These are phyloP conservation scores for Pachydiplax longipennis DNA, from an alignment of 2,888 invertebrate genomes.

Conservation along the genomic window DNA sequence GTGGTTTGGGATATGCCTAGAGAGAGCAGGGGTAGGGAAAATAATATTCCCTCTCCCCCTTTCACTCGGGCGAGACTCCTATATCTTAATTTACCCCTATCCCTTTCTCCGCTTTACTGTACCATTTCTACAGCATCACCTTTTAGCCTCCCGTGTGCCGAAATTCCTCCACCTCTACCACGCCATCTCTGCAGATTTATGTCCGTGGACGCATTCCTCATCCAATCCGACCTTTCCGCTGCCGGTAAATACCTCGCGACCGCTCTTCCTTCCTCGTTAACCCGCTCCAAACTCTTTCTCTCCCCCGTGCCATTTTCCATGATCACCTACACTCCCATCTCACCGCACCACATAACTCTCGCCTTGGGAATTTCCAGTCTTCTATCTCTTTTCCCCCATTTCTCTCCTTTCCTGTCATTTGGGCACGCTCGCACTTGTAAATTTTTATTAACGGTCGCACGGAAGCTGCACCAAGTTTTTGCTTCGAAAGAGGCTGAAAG, in stretches of 20 bases:
- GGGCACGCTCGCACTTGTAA: slow-evolving; percentile 1
- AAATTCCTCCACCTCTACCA: not conserved
- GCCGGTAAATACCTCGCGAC: slow-evolving; percentile 32
- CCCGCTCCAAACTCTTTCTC: not conserved
- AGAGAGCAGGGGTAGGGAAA: not conserved
- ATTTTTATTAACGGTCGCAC: slow-evolving; percentile 25
- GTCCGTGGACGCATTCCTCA: slow-evolving; percentile 13
- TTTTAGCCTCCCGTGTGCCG: slow-evolving; percentile 26
- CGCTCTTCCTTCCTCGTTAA: slow-evolving; percentile 13
- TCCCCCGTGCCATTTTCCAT: slow-evolving; percentile 1
- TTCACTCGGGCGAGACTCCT: slow-evolving; percentile 7
- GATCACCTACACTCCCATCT: not conserved
- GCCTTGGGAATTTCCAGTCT: not conserved
- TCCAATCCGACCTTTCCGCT: slow-evolving; percentile 40
- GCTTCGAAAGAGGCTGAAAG: not conserved
- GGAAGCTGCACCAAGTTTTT: not conserved
- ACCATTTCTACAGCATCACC: slow-evolving; percentile 26
- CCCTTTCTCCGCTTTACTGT: slow-evolving; percentile 21
- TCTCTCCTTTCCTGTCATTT: not conserved
- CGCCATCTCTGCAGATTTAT: slow-evolving; percentile 13
- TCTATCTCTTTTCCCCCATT: not conserved
- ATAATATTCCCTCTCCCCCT: slow-evolving; percentile 8
- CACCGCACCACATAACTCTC: slow-evolving; percentile 8
- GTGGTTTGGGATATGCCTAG: slow-evolving; percentile 1
- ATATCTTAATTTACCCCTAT: slow-evolving; percentile 39